Conservation (phyloP, 2,797 vertebrate genomes). For the Myripristis jacobus region DNA sequence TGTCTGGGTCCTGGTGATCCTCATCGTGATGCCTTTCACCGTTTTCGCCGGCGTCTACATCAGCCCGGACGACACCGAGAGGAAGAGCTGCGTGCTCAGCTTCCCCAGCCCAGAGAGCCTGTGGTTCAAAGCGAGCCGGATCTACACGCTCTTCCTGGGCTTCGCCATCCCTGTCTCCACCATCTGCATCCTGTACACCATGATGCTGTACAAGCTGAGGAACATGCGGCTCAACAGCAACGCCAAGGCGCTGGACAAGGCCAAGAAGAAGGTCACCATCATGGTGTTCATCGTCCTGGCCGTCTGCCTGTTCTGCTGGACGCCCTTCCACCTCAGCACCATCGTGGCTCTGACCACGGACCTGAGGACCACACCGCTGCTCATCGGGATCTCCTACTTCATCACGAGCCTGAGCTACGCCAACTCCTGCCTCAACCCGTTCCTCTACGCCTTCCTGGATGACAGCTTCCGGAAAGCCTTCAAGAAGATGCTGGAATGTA, state of each 20-base stretch:
- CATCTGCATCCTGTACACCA: conserved; percentile 87
- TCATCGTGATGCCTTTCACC: conserved; percentile 87
- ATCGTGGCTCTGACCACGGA: conserved; percentile 89
- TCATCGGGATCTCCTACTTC: conserved; percentile 89
- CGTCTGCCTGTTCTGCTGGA: conserved; percentile 90
- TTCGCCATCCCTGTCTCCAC: conserved; percentile 89
- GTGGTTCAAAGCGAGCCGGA: conserved; percentile 89
- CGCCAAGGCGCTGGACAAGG: conserved; percentile 88
- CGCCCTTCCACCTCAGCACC: conserved; percentile 90
- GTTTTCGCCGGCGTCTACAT: conserved; percentile 85
- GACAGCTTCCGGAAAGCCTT: conserved; percentile 90
- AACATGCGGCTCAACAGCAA: conserved; percentile 88
- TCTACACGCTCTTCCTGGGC: conserved; percentile 88
- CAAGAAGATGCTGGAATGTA: conserved; percentile 84
- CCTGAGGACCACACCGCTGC: conserved; percentile 85
- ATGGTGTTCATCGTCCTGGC: conserved; percentile 90
- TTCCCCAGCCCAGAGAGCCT: conserved; percentile 86
- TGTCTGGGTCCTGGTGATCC: conserved; percentile 87
- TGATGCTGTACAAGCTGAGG: conserved; percentile 87
- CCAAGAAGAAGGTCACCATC: conserved; percentile 89
- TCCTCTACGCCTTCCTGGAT: conserved; percentile 89
- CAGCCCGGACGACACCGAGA: conserved; percentile 72
- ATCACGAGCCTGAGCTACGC: conserved; percentile 91
- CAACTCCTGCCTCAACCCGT: conserved; percentile 90
- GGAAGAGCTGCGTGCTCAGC: conserved; percentile 88